Percentiles rank a stretch among this genome's conserved stretches.
phyloP scores from a whole-genome alignment of 1,140 invertebrate genomes.

The Rhyacophila brunnea region DNA sequence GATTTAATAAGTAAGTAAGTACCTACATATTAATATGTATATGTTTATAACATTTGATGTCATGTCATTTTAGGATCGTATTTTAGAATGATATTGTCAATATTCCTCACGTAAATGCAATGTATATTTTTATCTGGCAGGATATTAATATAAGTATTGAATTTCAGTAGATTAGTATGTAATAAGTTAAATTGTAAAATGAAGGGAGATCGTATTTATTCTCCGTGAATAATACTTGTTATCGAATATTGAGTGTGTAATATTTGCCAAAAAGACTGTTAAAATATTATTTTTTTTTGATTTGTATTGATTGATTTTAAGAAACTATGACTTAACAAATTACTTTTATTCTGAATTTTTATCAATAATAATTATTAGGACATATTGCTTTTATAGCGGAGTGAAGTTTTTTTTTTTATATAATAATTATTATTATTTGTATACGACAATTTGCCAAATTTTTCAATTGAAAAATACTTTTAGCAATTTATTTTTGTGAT shows the following conservation, averaged over 20 bases:
- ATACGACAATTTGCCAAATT: slow-evolving; percentile 22
- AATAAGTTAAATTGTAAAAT: no score
- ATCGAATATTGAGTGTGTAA: slow-evolving; percentile 30
- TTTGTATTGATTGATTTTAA: slow-evolving; percentile 4
- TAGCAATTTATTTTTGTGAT: neutral
- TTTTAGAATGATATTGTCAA: no score
- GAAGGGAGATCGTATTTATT: no score
- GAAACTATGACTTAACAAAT: slow-evolving; percentile 6
- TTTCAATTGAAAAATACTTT: neutral
- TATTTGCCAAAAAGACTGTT: slow-evolving; percentile 35
- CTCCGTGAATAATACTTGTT: slow-evolving; percentile 9
- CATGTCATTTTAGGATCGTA: no score
- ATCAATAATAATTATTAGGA: slow-evolving; percentile 2
- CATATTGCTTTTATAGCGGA: slow-evolving; percentile 13
- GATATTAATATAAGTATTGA: no score
- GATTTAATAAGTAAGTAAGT: no score
- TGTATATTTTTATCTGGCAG: no score
- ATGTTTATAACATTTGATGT: no score
- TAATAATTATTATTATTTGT: slow-evolving; percentile 11
- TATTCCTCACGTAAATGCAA: no score
- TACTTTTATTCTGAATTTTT: slow-evolving; percentile 23
- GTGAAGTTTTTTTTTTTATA: slow-evolving; percentile 23
- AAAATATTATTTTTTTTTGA: slow-evolving; percentile 32
- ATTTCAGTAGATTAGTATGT: no score
- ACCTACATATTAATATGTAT: no score